A percentile compares a stretch with the other conserved stretches of the same genome.
These are phyloP conservation scores for Elephas maximus DNA, from an alignment of 2,113 vertebrate species.

Conservation along the genomic window DNA sequence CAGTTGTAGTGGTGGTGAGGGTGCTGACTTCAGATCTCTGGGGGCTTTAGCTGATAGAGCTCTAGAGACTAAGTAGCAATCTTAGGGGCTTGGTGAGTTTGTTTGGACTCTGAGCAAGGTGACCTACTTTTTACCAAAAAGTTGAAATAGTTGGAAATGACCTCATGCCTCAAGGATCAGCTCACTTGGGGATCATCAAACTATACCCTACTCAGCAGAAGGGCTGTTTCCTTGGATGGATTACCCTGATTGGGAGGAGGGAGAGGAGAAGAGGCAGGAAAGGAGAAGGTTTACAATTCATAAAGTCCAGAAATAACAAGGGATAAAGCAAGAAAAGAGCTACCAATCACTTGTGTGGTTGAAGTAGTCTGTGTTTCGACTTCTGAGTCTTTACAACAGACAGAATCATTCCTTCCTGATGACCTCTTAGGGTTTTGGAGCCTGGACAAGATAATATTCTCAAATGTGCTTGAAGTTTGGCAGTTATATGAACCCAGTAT, in stretches of 20 bases:
- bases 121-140: background rate
- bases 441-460: slow-evolving; percentile 7
- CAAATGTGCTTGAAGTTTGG: background rate
- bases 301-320: slow-evolving; percentile 15
- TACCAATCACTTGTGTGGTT: background rate
- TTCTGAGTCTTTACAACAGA: background rate
- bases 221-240: background rate
- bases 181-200: background rate
- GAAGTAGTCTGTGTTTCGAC: background rate
- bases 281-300: background rate
- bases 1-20: fast-evolving
- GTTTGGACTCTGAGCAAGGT: background rate
- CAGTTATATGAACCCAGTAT: background rate
- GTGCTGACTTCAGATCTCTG: background rate
- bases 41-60: background rate
- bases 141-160: background rate
- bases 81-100: background rate
- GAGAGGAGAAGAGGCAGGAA: background rate
- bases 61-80: background rate
- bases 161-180: background rate
- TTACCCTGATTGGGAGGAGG: background rate
- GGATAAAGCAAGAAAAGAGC: background rate
- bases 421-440: background rate
- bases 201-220: background rate
- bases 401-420: background rate